Conservation (phyloP, 2,113 vertebrate species). For the Xyliphius kryptos region DNA sequence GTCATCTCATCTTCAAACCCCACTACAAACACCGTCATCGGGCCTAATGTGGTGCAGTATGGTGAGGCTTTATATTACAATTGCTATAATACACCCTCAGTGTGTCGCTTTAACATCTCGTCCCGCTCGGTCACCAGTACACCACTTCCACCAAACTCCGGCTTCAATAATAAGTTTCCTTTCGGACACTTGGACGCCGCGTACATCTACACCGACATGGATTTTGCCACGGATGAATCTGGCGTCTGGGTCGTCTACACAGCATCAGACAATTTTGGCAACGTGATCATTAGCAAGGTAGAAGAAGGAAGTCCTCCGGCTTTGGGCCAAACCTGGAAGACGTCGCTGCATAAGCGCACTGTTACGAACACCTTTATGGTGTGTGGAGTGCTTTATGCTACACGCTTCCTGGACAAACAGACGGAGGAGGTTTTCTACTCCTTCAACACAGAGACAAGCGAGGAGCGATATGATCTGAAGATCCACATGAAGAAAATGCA, state of each 20-base stretch:
- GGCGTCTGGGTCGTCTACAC: slow-evolving; percentile 63
- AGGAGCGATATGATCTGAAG: slow-evolving; percentile 53
- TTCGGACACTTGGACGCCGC: slow-evolving; percentile 54
- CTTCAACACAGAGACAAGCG: slow-evolving; percentile 50
- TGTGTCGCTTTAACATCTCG: slow-evolving; percentile 63
- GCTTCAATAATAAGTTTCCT: slow-evolving; percentile 60
- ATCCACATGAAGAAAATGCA: slow-evolving; percentile 56
- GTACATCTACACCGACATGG: slow-evolving; percentile 58
- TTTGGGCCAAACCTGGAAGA: slow-evolving; percentile 52
- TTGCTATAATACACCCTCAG: slow-evolving; percentile 53
- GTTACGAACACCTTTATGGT: slow-evolving; percentile 65
- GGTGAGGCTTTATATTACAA: slow-evolving; percentile 57
- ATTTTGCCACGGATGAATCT: slow-evolving; percentile 63
- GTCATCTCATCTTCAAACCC: slow-evolving; percentile 51
- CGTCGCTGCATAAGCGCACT: slow-evolving; percentile 57
- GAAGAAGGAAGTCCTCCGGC: slow-evolving; percentile 6
- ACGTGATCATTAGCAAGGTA: slow-evolving; percentile 58
- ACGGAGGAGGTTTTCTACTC: slow-evolving; percentile 67
- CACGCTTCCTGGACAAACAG: slow-evolving; percentile 46
- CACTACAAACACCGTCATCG: slow-evolving; percentile 65
- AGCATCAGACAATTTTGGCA: slow-evolving; percentile 53
- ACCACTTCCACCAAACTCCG: slow-evolving; percentile 54
- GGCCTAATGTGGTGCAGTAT: slow-evolving; percentile 59
- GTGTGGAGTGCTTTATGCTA: no score
- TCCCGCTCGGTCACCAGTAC: slow-evolving; percentile 37